phyloP scores from a whole-genome alignment of 1,140 invertebrate genomes.

The Nomia melanderi region DNA sequence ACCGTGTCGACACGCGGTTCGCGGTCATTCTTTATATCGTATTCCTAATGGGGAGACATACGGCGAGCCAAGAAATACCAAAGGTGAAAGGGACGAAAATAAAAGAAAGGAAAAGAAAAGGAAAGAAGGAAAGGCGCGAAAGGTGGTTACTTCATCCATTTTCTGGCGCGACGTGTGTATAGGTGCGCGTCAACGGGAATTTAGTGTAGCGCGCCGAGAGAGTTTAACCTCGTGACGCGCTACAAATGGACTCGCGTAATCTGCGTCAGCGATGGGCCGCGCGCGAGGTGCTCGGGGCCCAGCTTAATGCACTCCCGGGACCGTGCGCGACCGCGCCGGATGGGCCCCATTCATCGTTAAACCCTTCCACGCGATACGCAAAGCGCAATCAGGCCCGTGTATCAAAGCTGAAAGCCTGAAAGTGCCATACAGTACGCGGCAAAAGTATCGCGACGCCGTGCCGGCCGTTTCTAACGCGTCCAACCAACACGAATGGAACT shows the following conservation, averaged over 20 bases:
- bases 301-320: constrained; percentile 26
- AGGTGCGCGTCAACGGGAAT: constrained; percentile 27
- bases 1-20: no score
- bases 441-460: no score
- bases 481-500: no score
- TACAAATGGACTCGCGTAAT: constrained; percentile 45
- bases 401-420: neutral
- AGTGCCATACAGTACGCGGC: neutral
- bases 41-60: constrained; percentile 15
- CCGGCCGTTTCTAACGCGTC: no score
- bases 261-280: constrained; percentile 8
- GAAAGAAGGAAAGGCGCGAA: constrained; percentile 10
- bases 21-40: neutral
- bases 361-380: neutral
- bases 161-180: constrained; percentile 11
- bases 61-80: constrained; percentile 2
- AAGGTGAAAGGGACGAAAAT: neutral
- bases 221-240: constrained; percentile 23
- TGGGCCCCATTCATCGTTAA: constrained; percentile 35
- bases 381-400: neutral
- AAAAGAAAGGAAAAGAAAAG: neutral
- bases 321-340: constrained; percentile 9
- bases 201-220: constrained; percentile 17
- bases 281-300: neutral
- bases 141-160: constrained; percentile 38